A percentile compares a stretch with the other conserved stretches of the same genome.
Evolutionary conservation across 1,140 invertebrate species (phyloP).

Genomic region (Aradophagus sp.): DNA sequence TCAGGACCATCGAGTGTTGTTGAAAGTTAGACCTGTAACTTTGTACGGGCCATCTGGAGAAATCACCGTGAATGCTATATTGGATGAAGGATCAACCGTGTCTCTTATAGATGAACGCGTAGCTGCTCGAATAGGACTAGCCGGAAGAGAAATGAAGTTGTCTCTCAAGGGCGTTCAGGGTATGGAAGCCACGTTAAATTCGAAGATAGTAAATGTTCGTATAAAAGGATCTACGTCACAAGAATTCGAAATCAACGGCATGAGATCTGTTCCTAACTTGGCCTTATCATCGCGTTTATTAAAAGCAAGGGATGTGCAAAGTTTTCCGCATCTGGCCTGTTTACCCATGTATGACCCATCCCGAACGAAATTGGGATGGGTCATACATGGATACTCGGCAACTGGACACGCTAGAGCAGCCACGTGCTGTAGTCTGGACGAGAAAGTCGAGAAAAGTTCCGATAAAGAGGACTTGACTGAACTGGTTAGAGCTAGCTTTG

Average conservation of each 20-base stretch:
- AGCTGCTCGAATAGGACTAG: background rate
- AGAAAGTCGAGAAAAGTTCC: background rate
- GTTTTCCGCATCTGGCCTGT: background rate
- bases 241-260: too few species aligned
- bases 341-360: background rate
- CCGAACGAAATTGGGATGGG: constrained; percentile 7
- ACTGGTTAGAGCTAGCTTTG: background rate
- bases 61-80: background rate
- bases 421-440: background rate
- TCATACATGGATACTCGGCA: background rate
- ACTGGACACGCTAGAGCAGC: background rate
- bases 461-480: constrained; percentile 1
- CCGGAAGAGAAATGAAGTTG: background rate
- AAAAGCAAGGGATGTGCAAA: background rate
- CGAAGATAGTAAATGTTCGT: background rate
- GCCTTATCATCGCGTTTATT: too few species aligned
- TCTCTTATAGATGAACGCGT: background rate
- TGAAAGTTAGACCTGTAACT: too few species aligned
- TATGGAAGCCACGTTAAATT: background rate
- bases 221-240: background rate
- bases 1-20: too few species aligned
- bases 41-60: too few species aligned
- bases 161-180: background rate
- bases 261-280: too few species aligned
- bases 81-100: constrained; percentile 6